Percentiles rank a stretch among this genome's conserved stretches.
These are phyloP conservation scores for Perizoma flavofasciatum DNA, from an alignment of 2,888 invertebrate genomes.

Conservation along the genomic window DNA sequence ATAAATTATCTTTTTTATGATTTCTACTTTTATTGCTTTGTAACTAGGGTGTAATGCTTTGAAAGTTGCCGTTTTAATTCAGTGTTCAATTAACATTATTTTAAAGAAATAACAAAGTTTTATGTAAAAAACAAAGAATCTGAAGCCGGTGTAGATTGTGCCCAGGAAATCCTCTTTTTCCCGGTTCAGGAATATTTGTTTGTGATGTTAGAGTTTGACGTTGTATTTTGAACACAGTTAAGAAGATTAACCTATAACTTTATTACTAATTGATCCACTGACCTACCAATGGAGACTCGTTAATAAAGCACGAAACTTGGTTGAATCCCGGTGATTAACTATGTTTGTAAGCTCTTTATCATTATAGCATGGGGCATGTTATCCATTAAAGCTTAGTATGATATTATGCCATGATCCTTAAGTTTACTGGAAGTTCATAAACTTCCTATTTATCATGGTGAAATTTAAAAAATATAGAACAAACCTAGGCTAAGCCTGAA, in stretches of 20 bases:
- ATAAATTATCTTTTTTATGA: slow-evolving; percentile 13
- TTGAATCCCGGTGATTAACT: slow-evolving; percentile 29
- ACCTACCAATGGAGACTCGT: slow-evolving; percentile 38
- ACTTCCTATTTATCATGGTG: too few species aligned
- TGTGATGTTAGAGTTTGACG: neutral
- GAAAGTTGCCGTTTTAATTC: slow-evolving; percentile 12
- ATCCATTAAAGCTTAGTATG: slow-evolving; percentile 8
- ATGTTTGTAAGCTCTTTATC: slow-evolving; percentile 29
- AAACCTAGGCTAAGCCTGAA: too few species aligned
- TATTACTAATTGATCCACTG: slow-evolving; percentile 39
- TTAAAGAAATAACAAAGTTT: too few species aligned
- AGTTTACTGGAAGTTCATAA: too few species aligned
- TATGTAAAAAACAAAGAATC: too few species aligned
- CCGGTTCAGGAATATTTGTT: too few species aligned
- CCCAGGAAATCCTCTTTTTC: too few species aligned
- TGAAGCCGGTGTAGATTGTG: too few species aligned
- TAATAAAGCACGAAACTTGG: slow-evolving; percentile 32
- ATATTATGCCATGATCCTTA: slow-evolving; percentile 14
- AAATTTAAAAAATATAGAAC: too few species aligned
- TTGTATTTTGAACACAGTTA: slow-evolving; percentile 16
- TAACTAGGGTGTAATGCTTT: slow-evolving; percentile 8
- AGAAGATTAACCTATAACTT: slow-evolving; percentile 33
- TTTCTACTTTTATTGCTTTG: slow-evolving; percentile 7
- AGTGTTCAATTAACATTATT: neutral
- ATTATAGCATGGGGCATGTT: slow-evolving; percentile 23